Base-by-base conservation (phyloP, 1,140 invertebrate genomes). In the Saxidomus purpurata region DNA sequence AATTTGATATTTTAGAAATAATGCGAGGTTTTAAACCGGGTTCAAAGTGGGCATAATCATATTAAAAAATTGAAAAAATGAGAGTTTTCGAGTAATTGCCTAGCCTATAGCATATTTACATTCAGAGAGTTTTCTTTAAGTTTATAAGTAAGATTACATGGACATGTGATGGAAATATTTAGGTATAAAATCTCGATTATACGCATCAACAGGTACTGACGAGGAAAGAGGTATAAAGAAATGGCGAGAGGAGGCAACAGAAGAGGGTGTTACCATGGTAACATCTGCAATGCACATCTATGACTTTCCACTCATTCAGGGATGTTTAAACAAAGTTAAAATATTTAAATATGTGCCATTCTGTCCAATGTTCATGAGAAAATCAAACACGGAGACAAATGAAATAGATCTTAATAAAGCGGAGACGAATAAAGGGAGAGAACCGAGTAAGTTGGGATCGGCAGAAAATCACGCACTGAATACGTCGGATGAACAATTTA, bases 291-390 rank as follows among this genome's bases (percentile, higher is more conserved):
- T 88, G 15, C 34, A 67, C 9, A 69, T 80, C 11, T 92, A 92
- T 77, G 89, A 92, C 31, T 28, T 92, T 34, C 91, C 91, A 22
- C 31, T 90, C 22, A 87, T 92, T 34, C 91, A 92, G 49, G 74
- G 59, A 49, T 89, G 85, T 63, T 71, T 92, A 0, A 84, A 92
- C 52, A 91, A 83, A 83, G n/a, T 90, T 19, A 34, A 80, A 1
- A 43, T 82, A 28, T 77, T 80, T 17, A 55, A 36, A 59, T 90
- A 80, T 59, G 17, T 92, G 22, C 91, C 91, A 55, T 91, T 91
- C 67, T 92, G 91, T 89, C 88, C 91, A 1, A 31, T 71, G 13
- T 92, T 90, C 6, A 31, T 88, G 76, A 61, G 25, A 63, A 0
- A 28, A 28, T 0, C 4, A n/a, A n/a, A 22, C 3, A 47, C 3